phyloP scores from a whole-genome alignment of 2,797 vertebrate species.

The Esox lucius region DNA sequence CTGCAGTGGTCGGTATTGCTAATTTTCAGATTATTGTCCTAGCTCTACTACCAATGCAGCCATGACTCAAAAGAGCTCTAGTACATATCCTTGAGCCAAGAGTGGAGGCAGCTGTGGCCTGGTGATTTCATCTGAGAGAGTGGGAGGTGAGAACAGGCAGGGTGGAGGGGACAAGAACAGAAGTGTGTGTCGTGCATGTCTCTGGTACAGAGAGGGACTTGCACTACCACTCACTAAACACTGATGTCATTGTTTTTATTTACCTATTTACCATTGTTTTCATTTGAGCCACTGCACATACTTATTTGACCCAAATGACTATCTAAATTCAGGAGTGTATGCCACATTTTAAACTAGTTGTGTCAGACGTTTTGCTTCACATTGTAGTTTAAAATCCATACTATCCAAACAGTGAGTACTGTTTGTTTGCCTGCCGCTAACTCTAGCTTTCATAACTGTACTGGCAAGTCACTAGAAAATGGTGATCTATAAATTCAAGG shows the following conservation, averaged over 20 bases:
- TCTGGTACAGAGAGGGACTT: neutral
- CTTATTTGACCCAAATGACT: neutral
- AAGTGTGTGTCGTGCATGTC: neutral
- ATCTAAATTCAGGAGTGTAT: too few relatives aligned
- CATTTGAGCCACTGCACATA: neutral
- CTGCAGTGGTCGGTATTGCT: too few relatives aligned
- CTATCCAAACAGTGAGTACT: too few relatives aligned
- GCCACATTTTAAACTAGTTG: too few relatives aligned
- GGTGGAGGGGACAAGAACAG: conserved; percentile 14
- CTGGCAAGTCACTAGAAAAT: too few relatives aligned
- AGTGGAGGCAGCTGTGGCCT: neutral
- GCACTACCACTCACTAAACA: neutral
- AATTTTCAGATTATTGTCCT: too few relatives aligned
- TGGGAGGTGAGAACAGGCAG: conserved; percentile 23
- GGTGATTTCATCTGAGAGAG: conserved; percentile 11
- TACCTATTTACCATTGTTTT: too few relatives aligned
- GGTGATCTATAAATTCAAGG: too few relatives aligned
- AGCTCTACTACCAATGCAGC: neutral
- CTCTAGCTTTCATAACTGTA: too few relatives aligned
- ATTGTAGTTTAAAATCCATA: too few relatives aligned
- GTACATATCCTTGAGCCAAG: conserved; percentile 6
- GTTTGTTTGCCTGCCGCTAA: too few relatives aligned
- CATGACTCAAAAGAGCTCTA: neutral
- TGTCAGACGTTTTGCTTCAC: too few relatives aligned
- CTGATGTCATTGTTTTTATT: neutral